These are phyloP conservation scores for Misgurnus anguillicaudatus DNA, from an alignment of 2,113 vertebrate species.

Conservation along the genomic window DNA sequence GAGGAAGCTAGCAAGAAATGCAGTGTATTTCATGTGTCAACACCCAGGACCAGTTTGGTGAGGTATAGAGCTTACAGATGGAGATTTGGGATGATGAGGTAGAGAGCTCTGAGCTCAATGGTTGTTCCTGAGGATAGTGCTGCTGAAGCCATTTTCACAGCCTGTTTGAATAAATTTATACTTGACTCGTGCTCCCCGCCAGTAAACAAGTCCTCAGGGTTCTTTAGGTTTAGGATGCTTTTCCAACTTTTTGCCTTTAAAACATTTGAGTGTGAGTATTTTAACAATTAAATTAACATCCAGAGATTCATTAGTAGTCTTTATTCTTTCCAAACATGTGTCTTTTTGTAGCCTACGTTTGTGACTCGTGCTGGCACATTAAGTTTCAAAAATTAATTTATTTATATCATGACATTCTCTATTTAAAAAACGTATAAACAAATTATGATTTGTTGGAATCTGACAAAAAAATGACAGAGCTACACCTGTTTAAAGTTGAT, in stretches of 20 bases:
- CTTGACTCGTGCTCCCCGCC: background rate
- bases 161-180: constrained; percentile 23
- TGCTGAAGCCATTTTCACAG: background rate
- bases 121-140: background rate
- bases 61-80: constrained; percentile 36
- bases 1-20: constrained; percentile 24
- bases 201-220: constrained; percentile 26
- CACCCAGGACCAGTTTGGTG: constrained; percentile 34
- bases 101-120: background rate
- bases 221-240: constrained; percentile 8
- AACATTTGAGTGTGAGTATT: background rate
- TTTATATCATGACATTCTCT: no score
- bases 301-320: constrained; percentile 1
- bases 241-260: background rate
- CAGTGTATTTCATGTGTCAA: constrained; percentile 30
- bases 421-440: no score
- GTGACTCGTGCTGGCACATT: no score
- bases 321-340: background rate
- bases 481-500: no score
- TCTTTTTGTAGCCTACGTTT: background rate
- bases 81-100: constrained; percentile 40
- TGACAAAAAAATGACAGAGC: no score
- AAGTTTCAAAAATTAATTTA: no score
- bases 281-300: constrained; percentile 6
- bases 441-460: no score